Evolutionary conservation across 2,113 vertebrate genomes (phyloP), one percentile per base, ranked within the genome.

Genomic region (Hiodon tergisus): DNA sequence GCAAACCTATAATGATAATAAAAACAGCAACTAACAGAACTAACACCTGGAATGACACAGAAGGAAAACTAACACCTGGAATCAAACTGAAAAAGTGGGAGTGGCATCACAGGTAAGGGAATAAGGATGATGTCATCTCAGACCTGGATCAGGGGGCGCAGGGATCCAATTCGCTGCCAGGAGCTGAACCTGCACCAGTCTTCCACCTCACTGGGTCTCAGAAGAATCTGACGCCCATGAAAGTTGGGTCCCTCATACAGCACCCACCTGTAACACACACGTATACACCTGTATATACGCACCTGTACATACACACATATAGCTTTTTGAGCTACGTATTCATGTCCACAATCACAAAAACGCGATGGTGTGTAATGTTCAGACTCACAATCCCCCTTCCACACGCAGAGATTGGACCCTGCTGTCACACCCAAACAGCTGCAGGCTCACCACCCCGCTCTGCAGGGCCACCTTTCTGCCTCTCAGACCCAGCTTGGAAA

Each of bases 371-470:
- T 31, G 31, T 31, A 31, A 31, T 31, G 31, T 31, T 31, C 31
- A 31, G n/a, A 96, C 96, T 97, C 87, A 98, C 96, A 91, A 83
- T 85, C 96, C 96, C 0, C 96, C 96, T 59, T 91, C 86, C 77
- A 97, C 93, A 66, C 92, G 86, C 76, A 96, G 71, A 50, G 96
- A 98, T 79, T 93, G 92, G 69, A 96, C 87, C 69, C 83, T 87
- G 74, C 90, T 87, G 76, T 82, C 94, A 82, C 94, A 95, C 81
- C 93, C 93, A 55, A 91, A 83, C 79, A 94, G 89, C 71, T 73
- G 93, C 46, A 97, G 93, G 80, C 96, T 96, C 77, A 95, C 86
- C 0, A 80, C 81, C 78, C 92, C 93, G 0, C 91, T 85, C 50
- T 71, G 91, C 82, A 97, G 86, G 71, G 94, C 88, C 0, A 95